Conservation (phyloP, 2,797 vertebrate species). For the Crocidura indochinensis region DNA sequence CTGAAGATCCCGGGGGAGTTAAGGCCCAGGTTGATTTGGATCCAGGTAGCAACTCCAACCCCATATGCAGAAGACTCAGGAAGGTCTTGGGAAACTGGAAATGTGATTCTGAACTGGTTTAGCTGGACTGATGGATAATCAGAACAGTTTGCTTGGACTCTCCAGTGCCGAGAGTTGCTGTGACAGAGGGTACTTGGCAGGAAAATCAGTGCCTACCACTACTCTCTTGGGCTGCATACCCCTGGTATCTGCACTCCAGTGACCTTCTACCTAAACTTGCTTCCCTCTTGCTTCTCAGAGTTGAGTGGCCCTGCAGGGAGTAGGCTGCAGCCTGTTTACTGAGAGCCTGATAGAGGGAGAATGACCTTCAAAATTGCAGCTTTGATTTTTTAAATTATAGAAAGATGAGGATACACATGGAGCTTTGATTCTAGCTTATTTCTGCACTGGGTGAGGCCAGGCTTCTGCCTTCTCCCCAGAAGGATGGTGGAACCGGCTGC, state of each 20-base stretch:
- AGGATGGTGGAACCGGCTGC: not conserved
- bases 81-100: constrained; percentile 49
- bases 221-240: constrained; percentile 65
- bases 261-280: constrained; percentile 36
- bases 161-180: constrained; percentile 68
- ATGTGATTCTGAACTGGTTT: constrained; percentile 84
- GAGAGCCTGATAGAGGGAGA: constrained; percentile 66
- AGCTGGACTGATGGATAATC: constrained; percentile 13
- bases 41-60: constrained; percentile 19
- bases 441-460: constrained; percentile 56
- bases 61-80: constrained; percentile 66
- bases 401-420: constrained; percentile 58
- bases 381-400: constrained; percentile 74
- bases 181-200: constrained; percentile 82
- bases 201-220: constrained; percentile 75
- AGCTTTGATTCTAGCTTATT: constrained; percentile 72
- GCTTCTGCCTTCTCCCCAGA: constrained; percentile 38
- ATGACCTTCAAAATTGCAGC: constrained; percentile 70
- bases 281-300: constrained; percentile 58
- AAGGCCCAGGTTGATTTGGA: constrained; percentile 37
- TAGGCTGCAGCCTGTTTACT: constrained; percentile 54
- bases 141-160: constrained; percentile 76
- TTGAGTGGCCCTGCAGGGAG: not conserved
- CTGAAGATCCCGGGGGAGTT: constrained; percentile 10
- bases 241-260: constrained; percentile 45